Conservation (phyloP, 2,113 vertebrate species). For the Isurus oxyrinchus region DNA sequence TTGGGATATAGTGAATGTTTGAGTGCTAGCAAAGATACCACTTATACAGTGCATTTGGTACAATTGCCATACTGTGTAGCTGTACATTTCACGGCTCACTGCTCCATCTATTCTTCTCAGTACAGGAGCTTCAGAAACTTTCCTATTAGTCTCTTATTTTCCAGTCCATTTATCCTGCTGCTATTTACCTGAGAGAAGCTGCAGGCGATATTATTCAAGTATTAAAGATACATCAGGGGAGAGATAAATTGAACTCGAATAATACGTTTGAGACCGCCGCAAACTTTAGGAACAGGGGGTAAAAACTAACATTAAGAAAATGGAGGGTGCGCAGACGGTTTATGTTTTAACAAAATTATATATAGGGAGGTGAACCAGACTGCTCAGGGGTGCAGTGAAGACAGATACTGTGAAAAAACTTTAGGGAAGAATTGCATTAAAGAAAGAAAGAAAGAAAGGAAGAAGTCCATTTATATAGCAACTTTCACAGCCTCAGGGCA, state of each 20-base stretch:
- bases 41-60: background rate
- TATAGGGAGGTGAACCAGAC: background rate
- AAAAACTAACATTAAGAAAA: background rate
- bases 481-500: background rate
- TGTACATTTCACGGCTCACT: background rate
- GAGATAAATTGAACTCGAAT: background rate
- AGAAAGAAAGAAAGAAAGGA: background rate
- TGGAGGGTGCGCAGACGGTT: background rate
- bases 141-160: conserved; percentile 23
- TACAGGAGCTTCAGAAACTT: background rate
- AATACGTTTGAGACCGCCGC: background rate
- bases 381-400: background rate
- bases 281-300: background rate
- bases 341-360: background rate
- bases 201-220: background rate
- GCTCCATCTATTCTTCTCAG: too few species aligned
- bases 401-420: background rate
- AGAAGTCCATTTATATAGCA: background rate
- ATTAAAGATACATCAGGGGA: background rate
- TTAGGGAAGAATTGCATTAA: background rate
- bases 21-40: background rate
- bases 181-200: conserved; percentile 21
- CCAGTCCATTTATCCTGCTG: conserved; percentile 16
- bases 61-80: background rate
- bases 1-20: background rate